Base-by-base conservation (phyloP, 2,113 vertebrate genomes). In the Bubo scandiacus region DNA sequence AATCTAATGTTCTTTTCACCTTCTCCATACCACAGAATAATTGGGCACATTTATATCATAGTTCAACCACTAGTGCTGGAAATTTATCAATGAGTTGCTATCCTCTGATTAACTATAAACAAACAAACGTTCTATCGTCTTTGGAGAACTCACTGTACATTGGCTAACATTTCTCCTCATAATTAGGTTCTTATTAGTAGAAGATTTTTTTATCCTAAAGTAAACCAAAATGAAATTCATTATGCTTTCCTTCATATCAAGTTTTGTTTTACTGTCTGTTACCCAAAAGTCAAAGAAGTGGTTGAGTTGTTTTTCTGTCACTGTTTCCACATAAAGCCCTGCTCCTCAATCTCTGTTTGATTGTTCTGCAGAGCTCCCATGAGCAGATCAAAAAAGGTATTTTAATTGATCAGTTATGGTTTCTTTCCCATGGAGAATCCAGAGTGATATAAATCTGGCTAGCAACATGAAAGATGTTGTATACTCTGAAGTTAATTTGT, bases 121-220 rank as follows among this genome's bases (percentile, higher is more conserved):
- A 67, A 82, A n/a, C 3, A 49, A 81, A 62, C 0, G 0, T 34
- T 26, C 14, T 52, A 22, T 6, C 15, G 14, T 52, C 58, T 88
- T 73, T 40, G 20, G 25, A 52, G 40, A 73, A 61, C 15, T 86
- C n/a, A 8, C 27, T 42, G 30, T 54, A 47, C 4, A 16, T 81
- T 21, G 58, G 51, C 13, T 58, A 71, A 25, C 14, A 13, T 67
- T 90, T 70, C 55, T 84, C 30, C 34, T 83, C 27, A 30, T 81
- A 15, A 52, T 66, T 47, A 68, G 8, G 15, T 73, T 75, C 25
- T 54, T 81, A 21, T 45, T 84, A 38, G 36, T 40, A 40, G 25
- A 54, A 68, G 22, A 54, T 23, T 65, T 10, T 67, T 65, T 88
- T 49, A 73, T 10, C 25, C 19, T 61, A 12, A 83, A 73, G 34